Conservation (phyloP, 2,888 invertebrate genomes). For the Parapristionchus giblindavisi region DNA sequence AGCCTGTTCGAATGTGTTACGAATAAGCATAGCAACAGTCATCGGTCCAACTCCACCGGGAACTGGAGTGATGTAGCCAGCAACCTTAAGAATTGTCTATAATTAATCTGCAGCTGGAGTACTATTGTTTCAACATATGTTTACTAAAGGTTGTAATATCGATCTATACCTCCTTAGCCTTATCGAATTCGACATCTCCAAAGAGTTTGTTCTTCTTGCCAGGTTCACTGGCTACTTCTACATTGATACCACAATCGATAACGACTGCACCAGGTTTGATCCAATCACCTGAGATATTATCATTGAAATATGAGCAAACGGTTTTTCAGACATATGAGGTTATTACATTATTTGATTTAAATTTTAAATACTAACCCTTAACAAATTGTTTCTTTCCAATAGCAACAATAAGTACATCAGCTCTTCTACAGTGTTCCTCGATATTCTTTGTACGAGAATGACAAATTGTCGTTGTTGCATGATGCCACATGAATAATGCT, state of each 20-base stretch:
- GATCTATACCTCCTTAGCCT: constrained; percentile 76
- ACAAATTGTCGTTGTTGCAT: constrained; percentile 95
- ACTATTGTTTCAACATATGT: not conserved
- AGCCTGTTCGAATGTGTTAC: constrained; percentile 89
- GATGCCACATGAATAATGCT: constrained; percentile 91
- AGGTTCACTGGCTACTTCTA: constrained; percentile 49
- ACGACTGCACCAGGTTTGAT: constrained; percentile 97
- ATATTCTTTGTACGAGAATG: constrained; percentile 84
- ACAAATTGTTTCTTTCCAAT: constrained; percentile 90
- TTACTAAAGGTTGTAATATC: not conserved
- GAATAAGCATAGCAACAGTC: constrained; percentile 86
- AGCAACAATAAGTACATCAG: constrained; percentile 95
- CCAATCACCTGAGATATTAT: constrained; percentile 77
- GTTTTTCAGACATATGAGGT: not conserved
- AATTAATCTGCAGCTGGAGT: not conserved
- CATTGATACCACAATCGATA: constrained; percentile 97
- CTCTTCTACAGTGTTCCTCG: constrained; percentile 72
- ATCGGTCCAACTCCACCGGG: constrained; percentile 94
- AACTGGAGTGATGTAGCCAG: constrained; percentile 68
- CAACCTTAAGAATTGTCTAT: constrained; percentile 71
- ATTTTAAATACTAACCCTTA: constrained; percentile 74
- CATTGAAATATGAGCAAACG: not conserved
- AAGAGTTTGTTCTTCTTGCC: constrained; percentile 73
- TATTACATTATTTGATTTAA: not conserved
- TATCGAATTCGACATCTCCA: constrained; percentile 90